Base-by-base conservation (phyloP, 2,888 invertebrate genomes). In the Opisthograptis luteolata region DNA sequence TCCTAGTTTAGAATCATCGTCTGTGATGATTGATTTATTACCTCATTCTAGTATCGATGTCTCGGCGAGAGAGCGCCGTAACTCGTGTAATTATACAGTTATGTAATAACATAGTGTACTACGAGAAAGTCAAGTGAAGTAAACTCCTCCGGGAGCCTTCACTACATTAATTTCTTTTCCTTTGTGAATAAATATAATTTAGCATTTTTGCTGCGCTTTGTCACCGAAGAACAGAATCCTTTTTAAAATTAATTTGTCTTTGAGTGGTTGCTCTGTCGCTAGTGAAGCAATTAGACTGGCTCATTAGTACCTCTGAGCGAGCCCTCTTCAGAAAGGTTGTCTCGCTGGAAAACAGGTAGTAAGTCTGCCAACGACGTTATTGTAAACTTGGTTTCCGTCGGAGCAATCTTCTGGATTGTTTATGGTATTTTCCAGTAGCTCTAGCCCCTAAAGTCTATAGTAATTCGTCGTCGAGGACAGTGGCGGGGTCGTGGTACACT, bases 371-470 rank as follows among this genome's bases (percentile, higher is more conserved):
- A 20, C 8, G 19, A 22, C 9, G 20, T 30, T 37, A 2, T 24
- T 9, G 10, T 14, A 14, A 14, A 4, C 36, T 28, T 3, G 12
- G 36, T 8, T 37, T 19, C 12, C 12, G n/a, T 15, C n/a, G 31
- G 12, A 27, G 15, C 8, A 43, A 20, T 25, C 2, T 27, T 12
- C 10, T 15, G 9, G 13, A 9, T 36, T 41, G 9, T 28, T 44
- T 17, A 13, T 13, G 2, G 24, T 12, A 28, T 37, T 31, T 7
- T 45, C 12, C 19, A 20, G 39, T 13, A n/a, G 45, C 36, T 45
- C 24, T 17, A 30, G 22, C n/a, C n/a, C n/a, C n/a, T n/a, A n/a
- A n/a, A n/a, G n/a, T n/a, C n/a, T n/a, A n/a, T n/a, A 14, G 22
- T 30, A 30, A 28, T 24, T 24, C 6, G 12, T 32, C 2, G 9